These are phyloP conservation scores for Harpegnathos saltator DNA, from an alignment of 1,140 invertebrate species.

Conservation along the genomic window DNA sequence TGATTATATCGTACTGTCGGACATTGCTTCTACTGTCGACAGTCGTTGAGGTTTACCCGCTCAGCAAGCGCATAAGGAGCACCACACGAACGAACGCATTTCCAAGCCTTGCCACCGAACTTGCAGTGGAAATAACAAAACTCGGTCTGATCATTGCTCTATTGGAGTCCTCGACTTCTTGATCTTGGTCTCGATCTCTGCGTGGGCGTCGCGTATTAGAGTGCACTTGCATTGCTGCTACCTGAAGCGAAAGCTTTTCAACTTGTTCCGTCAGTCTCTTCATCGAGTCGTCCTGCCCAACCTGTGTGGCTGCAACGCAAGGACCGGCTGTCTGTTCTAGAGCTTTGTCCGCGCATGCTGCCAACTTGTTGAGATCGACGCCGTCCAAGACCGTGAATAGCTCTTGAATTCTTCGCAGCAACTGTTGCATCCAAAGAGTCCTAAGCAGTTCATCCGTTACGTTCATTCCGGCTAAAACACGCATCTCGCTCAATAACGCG, in stretches of 20 bases:
- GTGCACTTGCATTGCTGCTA: no score
- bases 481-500: background rate
- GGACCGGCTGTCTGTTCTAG: background rate
- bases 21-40: background rate
- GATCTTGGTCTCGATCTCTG: no score
- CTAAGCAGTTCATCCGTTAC: constrained; percentile 28
- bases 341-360: constrained; percentile 54
- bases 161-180: no score
- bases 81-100: constrained; percentile 67
- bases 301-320: background rate
- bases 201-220: no score
- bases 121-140: no score
- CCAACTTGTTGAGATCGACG: constrained; percentile 35
- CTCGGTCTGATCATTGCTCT: no score
- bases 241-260: no score
- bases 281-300: background rate
- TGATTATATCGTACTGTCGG: background rate
- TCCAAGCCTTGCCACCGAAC: constrained; percentile 62
- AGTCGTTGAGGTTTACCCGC: background rate
- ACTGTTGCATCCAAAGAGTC: constrained; percentile 62
- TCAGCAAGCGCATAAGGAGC: background rate
- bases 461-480: background rate
- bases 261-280: background rate
- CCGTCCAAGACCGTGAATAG: constrained; percentile 23
- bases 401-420: constrained; percentile 46